phyloP scores from a whole-genome alignment of 2,888 invertebrate species.

The Alloscopus bannaensis region DNA sequence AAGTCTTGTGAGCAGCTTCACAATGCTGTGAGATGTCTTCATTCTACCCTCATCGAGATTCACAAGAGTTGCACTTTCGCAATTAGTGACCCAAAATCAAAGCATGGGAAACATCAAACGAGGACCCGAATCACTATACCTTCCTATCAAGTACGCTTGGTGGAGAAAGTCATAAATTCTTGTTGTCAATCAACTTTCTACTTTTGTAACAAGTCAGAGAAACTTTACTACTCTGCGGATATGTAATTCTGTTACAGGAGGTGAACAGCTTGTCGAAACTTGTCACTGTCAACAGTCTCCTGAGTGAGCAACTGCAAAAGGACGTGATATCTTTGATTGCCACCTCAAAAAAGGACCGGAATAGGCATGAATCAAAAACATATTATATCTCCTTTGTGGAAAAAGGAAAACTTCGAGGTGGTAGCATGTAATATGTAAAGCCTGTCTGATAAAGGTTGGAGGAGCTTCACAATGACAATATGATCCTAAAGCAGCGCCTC shows the following conservation, averaged over 20 bases:
- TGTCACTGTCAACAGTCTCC: background rate
- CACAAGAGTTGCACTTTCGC: background rate
- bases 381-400: background rate
- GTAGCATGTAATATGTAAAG: background rate
- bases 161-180: background rate
- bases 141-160: background rate
- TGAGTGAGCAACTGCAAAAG: conserved; percentile 25
- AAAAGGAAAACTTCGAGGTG: background rate
- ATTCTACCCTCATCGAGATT: background rate
- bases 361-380: no score
- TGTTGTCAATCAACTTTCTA: no score
- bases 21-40: conserved; percentile 5
- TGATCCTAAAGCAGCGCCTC: conserved; percentile 32
- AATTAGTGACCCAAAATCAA: background rate
- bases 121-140: background rate
- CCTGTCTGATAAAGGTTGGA: conserved; percentile 22
- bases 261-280: conserved; percentile 22
- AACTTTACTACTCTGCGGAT: background rate
- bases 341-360: background rate
- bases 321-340: background rate
- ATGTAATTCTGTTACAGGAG: conserved; percentile 5
- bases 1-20: conserved; percentile 11
- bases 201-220: background rate
- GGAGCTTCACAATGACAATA: conserved; percentile 20
- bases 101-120: background rate